A percentile compares a stretch with the other conserved stretches of the same genome.
Evolutionary conservation across 2,797 vertebrate genomes (phyloP).

Genomic region (Acomys russatus): DNA sequence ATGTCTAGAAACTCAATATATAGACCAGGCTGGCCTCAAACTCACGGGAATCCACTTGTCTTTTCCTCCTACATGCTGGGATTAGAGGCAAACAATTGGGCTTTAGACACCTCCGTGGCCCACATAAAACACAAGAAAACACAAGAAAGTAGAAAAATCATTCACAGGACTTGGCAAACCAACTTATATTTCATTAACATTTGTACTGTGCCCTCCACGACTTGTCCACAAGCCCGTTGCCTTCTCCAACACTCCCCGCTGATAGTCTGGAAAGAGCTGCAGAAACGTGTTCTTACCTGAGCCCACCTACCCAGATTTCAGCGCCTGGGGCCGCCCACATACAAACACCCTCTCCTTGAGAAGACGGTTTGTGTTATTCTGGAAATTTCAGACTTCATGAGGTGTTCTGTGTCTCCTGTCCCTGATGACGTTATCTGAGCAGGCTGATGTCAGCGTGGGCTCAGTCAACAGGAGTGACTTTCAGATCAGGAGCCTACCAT

Average conservation of each 20-base stretch:
- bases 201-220: fast-evolving
- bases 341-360: background rate
- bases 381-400: background rate
- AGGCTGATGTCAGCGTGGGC: background rate
- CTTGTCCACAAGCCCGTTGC: background rate
- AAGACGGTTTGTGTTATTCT: background rate
- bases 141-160: background rate
- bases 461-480: background rate
- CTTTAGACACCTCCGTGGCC: background rate
- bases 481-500: background rate
- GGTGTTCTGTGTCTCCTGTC: background rate
- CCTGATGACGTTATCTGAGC: background rate
- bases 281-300: background rate
- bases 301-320: background rate
- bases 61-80: background rate
- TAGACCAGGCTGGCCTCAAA: background rate
- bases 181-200: background rate
- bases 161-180: background rate
- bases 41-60: background rate
- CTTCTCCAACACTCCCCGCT: background rate
- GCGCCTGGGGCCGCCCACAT: background rate
- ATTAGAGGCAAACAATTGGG: background rate
- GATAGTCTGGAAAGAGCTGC: too few relatives aligned
- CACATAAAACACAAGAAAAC: background rate
- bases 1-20: background rate